Percentiles rank a stretch among this genome's conserved stretches.
Conservation (phyloP, 2,797 vertebrate genomes). For the Sphaeramia orbicularis region DNA sequence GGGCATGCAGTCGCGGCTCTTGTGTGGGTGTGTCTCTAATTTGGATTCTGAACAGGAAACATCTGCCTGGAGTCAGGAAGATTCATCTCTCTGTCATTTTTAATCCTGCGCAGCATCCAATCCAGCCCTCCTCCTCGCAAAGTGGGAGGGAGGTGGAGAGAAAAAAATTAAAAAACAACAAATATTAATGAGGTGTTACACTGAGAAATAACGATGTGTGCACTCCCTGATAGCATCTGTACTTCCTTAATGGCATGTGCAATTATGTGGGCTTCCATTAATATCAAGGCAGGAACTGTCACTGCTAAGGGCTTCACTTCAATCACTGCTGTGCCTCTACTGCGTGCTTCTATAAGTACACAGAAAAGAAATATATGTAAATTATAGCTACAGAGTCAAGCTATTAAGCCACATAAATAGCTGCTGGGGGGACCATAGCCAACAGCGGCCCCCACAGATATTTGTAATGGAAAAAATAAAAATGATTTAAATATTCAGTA, state of each 20-base stretch:
- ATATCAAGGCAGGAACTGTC: constrained; percentile 76
- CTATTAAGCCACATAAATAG: constrained; percentile 61
- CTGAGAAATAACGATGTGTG: constrained; percentile 85
- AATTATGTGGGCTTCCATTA: constrained; percentile 88
- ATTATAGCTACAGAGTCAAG: constrained; percentile 41
- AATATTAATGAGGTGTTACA: constrained; percentile 91
- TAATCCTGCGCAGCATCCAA: constrained; percentile 68
- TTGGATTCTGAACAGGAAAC: constrained; percentile 76
- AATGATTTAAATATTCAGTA: constrained; percentile 59
- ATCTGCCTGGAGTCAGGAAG: constrained; percentile 79
- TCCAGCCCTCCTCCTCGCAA: constrained; percentile 73
- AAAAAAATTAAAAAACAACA: constrained; percentile 79
- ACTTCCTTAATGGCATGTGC: constrained; percentile 90
- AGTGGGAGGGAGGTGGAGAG: constrained; percentile 59
- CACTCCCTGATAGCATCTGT: constrained; percentile 88
- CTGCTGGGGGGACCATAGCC: constrained; percentile 34
- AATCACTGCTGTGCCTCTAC: constrained; percentile 61
- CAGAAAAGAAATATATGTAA: constrained; percentile 51
- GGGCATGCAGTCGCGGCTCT: constrained; percentile 12
- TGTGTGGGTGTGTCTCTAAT: constrained; percentile 61
- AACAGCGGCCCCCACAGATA: constrained; percentile 35
- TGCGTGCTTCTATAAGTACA: constrained; percentile 42
- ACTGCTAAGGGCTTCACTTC: constrained; percentile 73
- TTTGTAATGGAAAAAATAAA: constrained; percentile 51
- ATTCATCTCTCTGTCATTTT: constrained; percentile 87